Evolutionary conservation across 2,888 invertebrate species (phyloP), one percentile per base, ranked within the genome.

Genomic region (Tillus elongatus): DNA sequence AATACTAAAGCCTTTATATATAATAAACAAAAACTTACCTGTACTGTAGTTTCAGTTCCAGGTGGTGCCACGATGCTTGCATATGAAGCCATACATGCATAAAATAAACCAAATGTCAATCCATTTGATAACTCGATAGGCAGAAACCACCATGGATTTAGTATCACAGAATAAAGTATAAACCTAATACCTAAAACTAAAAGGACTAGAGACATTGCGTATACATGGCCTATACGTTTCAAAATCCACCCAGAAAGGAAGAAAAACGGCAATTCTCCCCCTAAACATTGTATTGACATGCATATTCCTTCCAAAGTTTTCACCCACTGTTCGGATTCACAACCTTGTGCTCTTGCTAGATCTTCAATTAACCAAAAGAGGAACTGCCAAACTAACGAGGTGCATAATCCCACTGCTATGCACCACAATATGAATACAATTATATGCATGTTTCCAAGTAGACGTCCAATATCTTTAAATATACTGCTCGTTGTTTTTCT

Each of bases 101-200:
- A 91, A 54, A 86, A 86, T 58, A 91, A 74, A 12, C 92, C 92
- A 59, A 87, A 86, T 0, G 91, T 89, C 13, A 92, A 67, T 1
- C 93, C 91, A 63, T 93, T 90, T 4, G 86, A 66, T 42, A 90
- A 61, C 63, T 95, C 95, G 35, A 93, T 77, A 0, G 88, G 81
- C 40, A 95, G 68, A 31, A 85, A 78, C 70, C 76, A 78, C 90
- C 91, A 91, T 0, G 88, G 80, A 63, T 89, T 79, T 1, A 69
- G 67, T 35, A 92, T 64, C 35, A 82, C 64, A 2, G 90, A 91
- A 61, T 93, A 93, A 10, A 83, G 67, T 42, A 88, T 68, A 54
- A 89, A 87, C 33, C 93, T 75, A 1, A 87, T 61, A 1, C 87
- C 86, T 57, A 87, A 86, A 0, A 79, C 80, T 33, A 84, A 68